Conservation (phyloP, 2,888 invertebrate genomes). For the Phengaris arion region DNA sequence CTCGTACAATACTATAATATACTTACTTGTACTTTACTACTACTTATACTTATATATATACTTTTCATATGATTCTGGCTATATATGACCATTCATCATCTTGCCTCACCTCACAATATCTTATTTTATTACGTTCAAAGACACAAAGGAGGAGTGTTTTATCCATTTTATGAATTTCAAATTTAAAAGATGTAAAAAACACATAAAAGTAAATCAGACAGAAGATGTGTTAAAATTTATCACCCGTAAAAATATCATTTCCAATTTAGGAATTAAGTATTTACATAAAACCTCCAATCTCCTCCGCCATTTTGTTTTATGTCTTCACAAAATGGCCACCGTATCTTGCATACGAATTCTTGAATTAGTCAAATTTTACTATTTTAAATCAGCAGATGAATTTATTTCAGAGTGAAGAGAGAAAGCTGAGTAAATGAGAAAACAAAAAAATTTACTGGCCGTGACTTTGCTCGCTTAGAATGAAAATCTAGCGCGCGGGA, state of each 20-base stretch:
- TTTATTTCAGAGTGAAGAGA: neutral
- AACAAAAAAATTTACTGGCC: neutral
- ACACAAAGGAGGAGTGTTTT: too few species aligned
- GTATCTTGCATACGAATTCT: slow-evolving; percentile 4
- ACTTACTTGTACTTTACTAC: too few species aligned
- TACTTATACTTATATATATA: too few species aligned
- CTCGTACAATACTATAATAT: too few species aligned
- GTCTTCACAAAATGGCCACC: neutral
- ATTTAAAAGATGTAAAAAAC: neutral
- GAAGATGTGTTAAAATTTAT: slow-evolving; percentile 1
- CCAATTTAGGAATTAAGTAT: slow-evolving; percentile 26
- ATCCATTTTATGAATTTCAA: too few species aligned
- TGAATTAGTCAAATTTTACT: slow-evolving; percentile 14
- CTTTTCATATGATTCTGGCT: too few species aligned
- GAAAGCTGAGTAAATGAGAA: neutral
- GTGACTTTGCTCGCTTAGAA: too few species aligned
- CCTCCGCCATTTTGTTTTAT: slow-evolving; percentile 23
- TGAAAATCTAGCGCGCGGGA: too few species aligned
- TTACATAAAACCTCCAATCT: slow-evolving; percentile 25
- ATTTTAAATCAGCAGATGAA: slow-evolving; percentile 6
- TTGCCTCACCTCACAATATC: too few species aligned
- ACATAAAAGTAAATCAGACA: neutral
- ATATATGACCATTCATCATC: too few species aligned
- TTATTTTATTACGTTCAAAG: too few species aligned
- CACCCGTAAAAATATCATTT: slow-evolving; percentile 28